These are phyloP conservation scores for Carassius carassius DNA, from an alignment of 2,113 vertebrate genomes.

Conservation along the genomic window DNA sequence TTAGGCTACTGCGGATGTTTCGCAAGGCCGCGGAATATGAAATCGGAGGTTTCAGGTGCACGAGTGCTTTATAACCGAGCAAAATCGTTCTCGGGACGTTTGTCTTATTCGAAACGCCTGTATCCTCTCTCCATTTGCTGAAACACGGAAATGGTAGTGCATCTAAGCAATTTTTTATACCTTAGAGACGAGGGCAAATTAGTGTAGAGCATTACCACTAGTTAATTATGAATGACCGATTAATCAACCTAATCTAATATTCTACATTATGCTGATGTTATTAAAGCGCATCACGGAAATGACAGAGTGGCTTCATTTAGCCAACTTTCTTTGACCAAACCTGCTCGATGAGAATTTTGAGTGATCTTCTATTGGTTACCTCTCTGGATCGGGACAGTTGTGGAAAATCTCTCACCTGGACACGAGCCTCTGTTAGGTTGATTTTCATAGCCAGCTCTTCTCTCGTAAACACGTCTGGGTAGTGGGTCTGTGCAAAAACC, in stretches of 20 bases:
- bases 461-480: conserved; percentile 97
- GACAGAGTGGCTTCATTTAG: conserved; percentile 97
- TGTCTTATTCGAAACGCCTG: not conserved
- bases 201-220: conserved; percentile 99
- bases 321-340: conserved; percentile 86
- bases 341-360: conserved; percentile 68
- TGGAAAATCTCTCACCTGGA: conserved; percentile 83
- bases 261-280: conserved; percentile 99
- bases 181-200: conserved; percentile 98
- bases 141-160: conserved; percentile 87
- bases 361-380: conserved; percentile 54
- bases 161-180: conserved; percentile 92
- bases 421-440: conserved; percentile 97
- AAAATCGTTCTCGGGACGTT: not conserved
- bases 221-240: conserved; percentile 99
- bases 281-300: conserved; percentile 99
- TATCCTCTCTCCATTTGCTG: conserved; percentile 51
- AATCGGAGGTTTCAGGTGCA: conserved; percentile 67
- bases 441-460: conserved; percentile 99
- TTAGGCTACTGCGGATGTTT: conserved; percentile 68
- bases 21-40: conserved; percentile 72
- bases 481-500: conserved; percentile 97
- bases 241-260: conserved; percentile 99
- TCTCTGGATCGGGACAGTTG: conserved; percentile 29
- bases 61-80: not conserved